These are phyloP conservation scores for Epizoanthus illoricatus DNA, from an alignment of 92 coral and sea anemone species.

Conservation along the genomic window DNA sequence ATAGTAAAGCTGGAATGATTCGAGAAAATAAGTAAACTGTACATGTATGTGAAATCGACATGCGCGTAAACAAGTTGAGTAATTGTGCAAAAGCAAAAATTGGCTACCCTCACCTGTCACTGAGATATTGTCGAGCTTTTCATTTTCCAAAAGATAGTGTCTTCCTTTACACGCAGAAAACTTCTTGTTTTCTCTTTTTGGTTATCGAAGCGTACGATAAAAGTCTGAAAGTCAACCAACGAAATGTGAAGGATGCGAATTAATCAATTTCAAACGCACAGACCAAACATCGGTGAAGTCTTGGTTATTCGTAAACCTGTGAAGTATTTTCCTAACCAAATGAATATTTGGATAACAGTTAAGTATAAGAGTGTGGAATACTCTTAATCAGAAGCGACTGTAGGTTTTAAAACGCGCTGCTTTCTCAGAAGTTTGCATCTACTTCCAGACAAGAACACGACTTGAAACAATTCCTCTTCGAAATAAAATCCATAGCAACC, in stretches of 20 bases:
- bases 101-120: slow-evolving; percentile 1
- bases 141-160: not conserved
- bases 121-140: not conserved
- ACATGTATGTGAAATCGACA: not conserved
- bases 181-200: not conserved
- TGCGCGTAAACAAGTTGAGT: not conserved
- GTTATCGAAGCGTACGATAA: not conserved
- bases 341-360: not conserved
- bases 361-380: not conserved
- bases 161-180: not conserved
- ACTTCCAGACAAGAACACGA: not conserved
- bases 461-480: not conserved
- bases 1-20: not conserved
- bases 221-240: not conserved
- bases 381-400: no score
- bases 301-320: not conserved
- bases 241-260: not conserved
- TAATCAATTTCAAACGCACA: not conserved
- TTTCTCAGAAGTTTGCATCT: no score
- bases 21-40: not conserved
- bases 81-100: not conserved
- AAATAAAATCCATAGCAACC: not conserved
- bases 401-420: no score
- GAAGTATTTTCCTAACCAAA: not conserved
- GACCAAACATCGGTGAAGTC: not conserved